Conservation (phyloP, 1,140 invertebrate genomes). For the Drosophila varians region DNA sequence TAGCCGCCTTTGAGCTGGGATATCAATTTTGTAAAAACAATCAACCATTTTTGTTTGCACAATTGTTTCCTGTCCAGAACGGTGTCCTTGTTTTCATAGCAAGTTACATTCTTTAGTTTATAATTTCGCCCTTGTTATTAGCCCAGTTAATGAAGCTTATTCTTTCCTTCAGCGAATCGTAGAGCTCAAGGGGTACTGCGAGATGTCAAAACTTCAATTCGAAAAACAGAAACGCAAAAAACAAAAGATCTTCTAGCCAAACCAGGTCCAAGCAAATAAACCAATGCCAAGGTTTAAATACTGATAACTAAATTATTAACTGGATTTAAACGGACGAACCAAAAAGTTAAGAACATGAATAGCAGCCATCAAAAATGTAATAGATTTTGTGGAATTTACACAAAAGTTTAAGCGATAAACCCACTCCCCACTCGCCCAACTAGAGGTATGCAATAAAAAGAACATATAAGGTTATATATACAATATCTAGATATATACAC, state of each 20-base stretch:
- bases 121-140: conserved; percentile 5
- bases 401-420: conserved; percentile 5
- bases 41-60: conserved; percentile 9
- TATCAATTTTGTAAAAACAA: not conserved
- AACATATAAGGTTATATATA: conserved; percentile 33
- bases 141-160: conserved; percentile 5
- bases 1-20: conserved; percentile 42
- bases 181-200: conserved; percentile 50
- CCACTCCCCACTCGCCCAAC: conserved; percentile 1
- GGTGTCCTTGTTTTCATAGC: conserved; percentile 1
- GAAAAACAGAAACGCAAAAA: conserved; percentile 13
- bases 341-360: not conserved
- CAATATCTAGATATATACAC: conserved; percentile 42
- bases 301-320: not conserved
- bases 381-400: conserved; percentile 14
- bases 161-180: conserved; percentile 60
- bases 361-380: conserved; percentile 9
- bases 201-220: conserved; percentile 14
- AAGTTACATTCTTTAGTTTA: not conserved
- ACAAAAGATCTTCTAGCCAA: conserved; percentile 44
- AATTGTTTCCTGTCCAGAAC: conserved; percentile 20
- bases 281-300: conserved; percentile 20
- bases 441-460: conserved; percentile 25
- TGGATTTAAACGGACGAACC: conserved; percentile 8
- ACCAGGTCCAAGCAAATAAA: conserved; percentile 21